A percentile compares a stretch with the other conserved stretches of the same genome.
Conservation (phyloP, 2,888 invertebrate genomes). For the Lasioglossum morio region DNA sequence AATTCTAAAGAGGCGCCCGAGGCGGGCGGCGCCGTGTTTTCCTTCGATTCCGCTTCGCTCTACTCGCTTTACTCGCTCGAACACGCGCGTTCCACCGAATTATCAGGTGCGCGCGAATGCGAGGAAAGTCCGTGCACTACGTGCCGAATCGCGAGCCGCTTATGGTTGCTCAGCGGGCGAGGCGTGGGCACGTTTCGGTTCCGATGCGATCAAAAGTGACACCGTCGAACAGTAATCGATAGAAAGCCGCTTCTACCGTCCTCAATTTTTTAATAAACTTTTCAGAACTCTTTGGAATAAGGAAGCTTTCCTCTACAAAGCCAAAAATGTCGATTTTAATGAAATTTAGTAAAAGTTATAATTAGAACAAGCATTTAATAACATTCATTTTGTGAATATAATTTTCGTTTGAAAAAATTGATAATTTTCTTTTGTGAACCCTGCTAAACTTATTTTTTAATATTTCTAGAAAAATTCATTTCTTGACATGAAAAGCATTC, state of each 20-base stretch:
- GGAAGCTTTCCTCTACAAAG: no score
- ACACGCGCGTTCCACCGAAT: constrained; percentile 46
- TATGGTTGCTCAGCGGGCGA: constrained; percentile 49
- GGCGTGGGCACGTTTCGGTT: neutral
- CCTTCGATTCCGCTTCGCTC: constrained; percentile 8
- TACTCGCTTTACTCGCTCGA: neutral
- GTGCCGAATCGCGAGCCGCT: constrained; percentile 67
- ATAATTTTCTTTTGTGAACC: no score
- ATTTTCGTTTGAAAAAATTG: no score
- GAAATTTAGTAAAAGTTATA: no score
- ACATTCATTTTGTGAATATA: no score
- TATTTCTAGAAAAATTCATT: no score
- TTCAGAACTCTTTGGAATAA: no score
- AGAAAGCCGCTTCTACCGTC: neutral
- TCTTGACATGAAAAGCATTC: no score
- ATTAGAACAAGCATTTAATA: no score
- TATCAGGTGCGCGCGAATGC: constrained; percentile 47
- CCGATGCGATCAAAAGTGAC: neutral
- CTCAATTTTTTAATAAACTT: no score
- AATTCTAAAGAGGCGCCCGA: constrained; percentile 13
- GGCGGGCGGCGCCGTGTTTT: constrained; percentile 18
- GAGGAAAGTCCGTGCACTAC: constrained; percentile 72
- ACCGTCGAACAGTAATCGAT: neutral
- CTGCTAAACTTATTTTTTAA: no score
- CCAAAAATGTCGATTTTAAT: no score